Evolutionary conservation across 2,797 vertebrate species (phyloP).

Genomic region (Zalophus californianus): DNA sequence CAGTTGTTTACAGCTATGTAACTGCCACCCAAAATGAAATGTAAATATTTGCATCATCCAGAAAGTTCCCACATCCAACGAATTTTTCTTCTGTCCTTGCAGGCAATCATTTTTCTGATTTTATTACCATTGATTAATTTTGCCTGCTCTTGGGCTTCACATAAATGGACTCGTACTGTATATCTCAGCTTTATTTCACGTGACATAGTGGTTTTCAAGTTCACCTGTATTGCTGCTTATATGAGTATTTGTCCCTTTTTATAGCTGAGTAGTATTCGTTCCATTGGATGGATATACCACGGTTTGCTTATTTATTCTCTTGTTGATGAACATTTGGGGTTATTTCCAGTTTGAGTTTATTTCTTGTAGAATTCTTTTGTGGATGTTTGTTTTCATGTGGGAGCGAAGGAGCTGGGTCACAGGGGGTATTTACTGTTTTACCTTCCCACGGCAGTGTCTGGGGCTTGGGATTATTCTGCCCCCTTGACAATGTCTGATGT

Average conservation of each 20-base stretch:
- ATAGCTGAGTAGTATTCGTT: not conserved
- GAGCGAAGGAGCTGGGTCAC: not conserved
- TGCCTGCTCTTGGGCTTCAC: not conserved
- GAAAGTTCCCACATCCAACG: not conserved
- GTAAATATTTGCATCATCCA: not conserved
- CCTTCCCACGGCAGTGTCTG: not conserved
- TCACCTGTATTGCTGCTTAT: not conserved
- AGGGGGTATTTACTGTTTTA: not conserved
- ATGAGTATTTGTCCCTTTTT: not conserved
- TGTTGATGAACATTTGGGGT: not conserved
- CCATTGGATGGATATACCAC: not conserved
- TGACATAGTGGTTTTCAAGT: not conserved
- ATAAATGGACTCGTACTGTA: not conserved
- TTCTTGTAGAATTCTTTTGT: not conserved
- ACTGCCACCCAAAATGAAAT: not conserved
- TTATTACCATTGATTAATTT: not conserved
- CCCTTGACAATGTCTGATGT: not conserved
- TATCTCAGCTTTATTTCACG: not conserved
- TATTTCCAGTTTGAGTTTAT: not conserved
- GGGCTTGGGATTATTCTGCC: not conserved
- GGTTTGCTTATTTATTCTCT: not conserved
- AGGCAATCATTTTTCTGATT: conserved; percentile 9
- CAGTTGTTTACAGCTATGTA: not conserved
- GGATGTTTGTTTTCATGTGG: not conserved
- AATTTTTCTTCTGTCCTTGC: not conserved